Base-by-base conservation (phyloP, 2,113 vertebrate genomes). In the Pipra filicauda region DNA sequence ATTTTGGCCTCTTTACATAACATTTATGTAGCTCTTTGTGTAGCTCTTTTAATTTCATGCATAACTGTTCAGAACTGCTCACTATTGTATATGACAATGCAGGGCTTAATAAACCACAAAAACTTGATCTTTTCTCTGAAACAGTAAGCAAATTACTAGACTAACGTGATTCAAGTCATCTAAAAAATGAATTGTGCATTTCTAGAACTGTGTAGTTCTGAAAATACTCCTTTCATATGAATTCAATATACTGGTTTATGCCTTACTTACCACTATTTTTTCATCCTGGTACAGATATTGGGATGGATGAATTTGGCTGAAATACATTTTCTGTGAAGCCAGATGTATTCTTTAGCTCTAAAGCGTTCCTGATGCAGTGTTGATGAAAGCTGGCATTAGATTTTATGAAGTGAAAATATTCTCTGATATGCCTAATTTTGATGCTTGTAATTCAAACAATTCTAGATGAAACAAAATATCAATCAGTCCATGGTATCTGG, bases 241-340 rank as follows among this genome's bases (percentile, higher is more conserved):
- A 70, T 48, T 91, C 41, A 89, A 55, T 62, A 71, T 37, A 79
- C 52, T 73, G 22, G 81, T 94, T 93, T 89, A 83, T 11, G 11
- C 33, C 55, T 90, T 57, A 69, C n/a, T 96, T 95, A 93, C 21
- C 44, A 86, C 48, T 83, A 41, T 58, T 95, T 89, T 89, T 35
- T 48, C 48, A 97, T 69, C 8, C 37, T 85, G 23, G 30, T 85
- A 82, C 21, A 66, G 54, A 95, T 96, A 94, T 75, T 48, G 79
- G 62, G 62, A 44, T 80, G 78, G 64, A 39, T 85, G 80, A 92
- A 54, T 59, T 95, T 57, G 57, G 18, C 33, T 87, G 73, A 92
- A 95, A 95, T 85, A 84, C 65, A 49, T 69, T 48, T 55, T 87
- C 74, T 73, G 44, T 55, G 59, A 88, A 88, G 5, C 21, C 18